Base-by-base conservation (phyloP, 2,113 vertebrate species). In the Rhadina sibilatrix region DNA sequence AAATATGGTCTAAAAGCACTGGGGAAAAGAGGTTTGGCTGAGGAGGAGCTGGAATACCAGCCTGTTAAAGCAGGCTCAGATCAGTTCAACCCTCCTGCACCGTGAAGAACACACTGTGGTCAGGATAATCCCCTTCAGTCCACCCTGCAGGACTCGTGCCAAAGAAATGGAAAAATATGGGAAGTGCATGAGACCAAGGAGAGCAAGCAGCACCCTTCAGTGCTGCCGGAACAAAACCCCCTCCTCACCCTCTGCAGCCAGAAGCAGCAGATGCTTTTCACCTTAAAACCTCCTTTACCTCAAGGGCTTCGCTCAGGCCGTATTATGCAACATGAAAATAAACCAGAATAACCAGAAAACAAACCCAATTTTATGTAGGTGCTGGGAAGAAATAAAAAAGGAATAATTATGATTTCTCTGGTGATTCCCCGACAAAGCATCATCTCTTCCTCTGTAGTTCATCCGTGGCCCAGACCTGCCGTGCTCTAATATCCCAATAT, bases 121-220 rank as follows among this genome's bases (percentile, higher is more conserved):
- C 44, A 68, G 52, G 31, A 46, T 1, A 8, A 61, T 37, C 6
- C 12, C 9, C 10, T 8, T 37, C 28, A 42, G 44, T 10, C 15
- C 18, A 77, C 19, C 10, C 49, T 60, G 22, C 25, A 61, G 28
- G n/a, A 40, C 10, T n/a, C 50, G 8, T 1, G 44, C 18, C 9
- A 38, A 68, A 53, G 11, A 59, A 69, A 46, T 7, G 16, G 15
- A 46, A 70, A 79, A 86, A 59, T 1, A 22, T 0, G 8, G 21
- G 2, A 65, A 57, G 17, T 2, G 8, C 52, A 14, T 0, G 0
- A 68, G 38, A 31, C 13, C 38, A 60, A 84, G 37, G 31, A 52
- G 17, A 77, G 22, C 27, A 28, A 53, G 30, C 38, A 91, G 18
- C 25, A 46, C 11, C 60, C 68, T 46, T 24, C 50, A 68, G 37